Conservation (phyloP, 2,888 invertebrate species). For the Andrena hattorfiana region DNA sequence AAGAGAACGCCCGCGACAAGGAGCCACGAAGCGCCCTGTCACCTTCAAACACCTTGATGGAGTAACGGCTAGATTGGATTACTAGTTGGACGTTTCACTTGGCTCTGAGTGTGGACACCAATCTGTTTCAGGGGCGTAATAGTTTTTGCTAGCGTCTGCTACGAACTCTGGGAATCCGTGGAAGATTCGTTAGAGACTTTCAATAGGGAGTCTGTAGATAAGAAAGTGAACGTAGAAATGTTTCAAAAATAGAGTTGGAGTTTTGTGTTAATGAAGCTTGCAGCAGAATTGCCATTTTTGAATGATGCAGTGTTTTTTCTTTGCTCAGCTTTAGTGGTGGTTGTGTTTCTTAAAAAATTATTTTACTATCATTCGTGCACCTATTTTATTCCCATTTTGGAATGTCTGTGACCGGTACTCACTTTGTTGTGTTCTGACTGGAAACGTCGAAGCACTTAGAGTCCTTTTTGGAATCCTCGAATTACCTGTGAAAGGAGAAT, state of each 20-base stretch:
- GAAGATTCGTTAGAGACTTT: not conserved
- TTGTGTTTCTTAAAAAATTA: too few species aligned
- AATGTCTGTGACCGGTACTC: not conserved
- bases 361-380: too few species aligned
- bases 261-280: not conserved
- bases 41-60: constrained; percentile 11
- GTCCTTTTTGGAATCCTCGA: not conserved
- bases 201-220: not conserved
- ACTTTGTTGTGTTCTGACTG: not conserved
- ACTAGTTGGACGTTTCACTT: constrained; percentile 1
- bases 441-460: not conserved
- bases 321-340: not conserved
- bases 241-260: too few species aligned
- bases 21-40: constrained; percentile 2
- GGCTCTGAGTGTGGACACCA: constrained; percentile 12
- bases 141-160: not conserved
- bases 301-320: too few species aligned
- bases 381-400: not conserved
- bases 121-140: constrained; percentile 17
- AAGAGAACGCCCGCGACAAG: constrained; percentile 11
- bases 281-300: not conserved
- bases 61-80: constrained; percentile 47
- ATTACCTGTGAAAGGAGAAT: constrained; percentile 12
- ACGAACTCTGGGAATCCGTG: not conserved
- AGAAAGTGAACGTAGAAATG: too few species aligned